These are phyloP conservation scores for Arctia plantaginis DNA, from an alignment of 2,888 invertebrate genomes.

Conservation along the genomic window DNA sequence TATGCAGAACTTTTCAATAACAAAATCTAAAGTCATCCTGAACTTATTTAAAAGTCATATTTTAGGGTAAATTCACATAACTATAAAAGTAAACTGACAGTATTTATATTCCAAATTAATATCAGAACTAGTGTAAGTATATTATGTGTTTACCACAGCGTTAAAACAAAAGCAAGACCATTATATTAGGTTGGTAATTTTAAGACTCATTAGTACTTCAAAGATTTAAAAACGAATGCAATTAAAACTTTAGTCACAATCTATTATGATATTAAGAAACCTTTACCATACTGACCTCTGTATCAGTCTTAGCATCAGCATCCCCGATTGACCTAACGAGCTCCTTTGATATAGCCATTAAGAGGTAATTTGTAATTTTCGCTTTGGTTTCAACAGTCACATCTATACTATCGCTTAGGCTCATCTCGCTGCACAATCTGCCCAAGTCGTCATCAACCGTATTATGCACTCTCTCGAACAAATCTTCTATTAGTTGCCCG, in stretches of 20 bases:
- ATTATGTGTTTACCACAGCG: conserved; percentile 24
- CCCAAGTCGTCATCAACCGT: conserved; percentile 76
- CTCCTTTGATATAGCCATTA: conserved; percentile 85
- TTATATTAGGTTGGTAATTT: conserved; percentile 53
- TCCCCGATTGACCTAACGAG: conserved; percentile 83
- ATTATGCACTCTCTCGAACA: conserved; percentile 81
- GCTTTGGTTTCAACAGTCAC: conserved; percentile 79
- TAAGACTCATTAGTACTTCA: conserved; percentile 50
- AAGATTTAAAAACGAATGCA: conserved; percentile 56
- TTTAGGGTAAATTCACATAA: not conserved
- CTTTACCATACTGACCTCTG: conserved; percentile 77
- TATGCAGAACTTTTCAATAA: not conserved
- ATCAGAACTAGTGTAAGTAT: not conserved
- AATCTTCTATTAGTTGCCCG: conserved; percentile 80
- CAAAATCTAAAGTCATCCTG: not conserved
- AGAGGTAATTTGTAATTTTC: conserved; percentile 83
- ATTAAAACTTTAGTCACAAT: conserved; percentile 76
- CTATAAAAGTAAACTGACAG: not conserved
- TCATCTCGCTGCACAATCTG: conserved; percentile 76
- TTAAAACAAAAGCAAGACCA: conserved; percentile 61
- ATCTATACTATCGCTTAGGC: conserved; percentile 66
- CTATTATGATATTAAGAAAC: conserved; percentile 40
- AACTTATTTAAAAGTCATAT: not conserved
- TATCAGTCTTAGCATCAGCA: conserved; percentile 84
- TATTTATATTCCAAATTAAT: not conserved